Percentiles rank a stretch among this genome's conserved stretches.
These are phyloP conservation scores for Eidolon helvum DNA, from an alignment of 2,113 vertebrate species.

Conservation along the genomic window DNA sequence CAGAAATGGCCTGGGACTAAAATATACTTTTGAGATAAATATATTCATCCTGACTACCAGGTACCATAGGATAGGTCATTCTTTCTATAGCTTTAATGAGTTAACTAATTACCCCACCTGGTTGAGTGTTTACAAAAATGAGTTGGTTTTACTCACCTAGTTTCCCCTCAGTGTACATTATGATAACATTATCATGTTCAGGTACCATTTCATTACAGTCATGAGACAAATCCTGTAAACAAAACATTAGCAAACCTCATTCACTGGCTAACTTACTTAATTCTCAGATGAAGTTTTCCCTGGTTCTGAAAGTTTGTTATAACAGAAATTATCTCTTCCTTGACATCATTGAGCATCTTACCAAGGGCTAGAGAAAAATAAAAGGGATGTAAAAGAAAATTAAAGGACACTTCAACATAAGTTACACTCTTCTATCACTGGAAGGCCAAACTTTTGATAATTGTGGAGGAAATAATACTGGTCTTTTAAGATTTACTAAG, in stretches of 20 bases:
- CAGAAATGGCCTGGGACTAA: not conserved
- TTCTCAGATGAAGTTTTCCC: not conserved
- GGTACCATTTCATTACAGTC: not conserved
- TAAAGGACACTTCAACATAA: not conserved
- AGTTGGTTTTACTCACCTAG: not conserved
- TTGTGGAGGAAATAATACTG: not conserved
- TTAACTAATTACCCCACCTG: not conserved
- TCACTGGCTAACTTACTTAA: not conserved
- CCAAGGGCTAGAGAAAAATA: not conserved
- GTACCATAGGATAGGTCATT: not conserved
- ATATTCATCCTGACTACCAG: not conserved
- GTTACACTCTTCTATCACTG: rapidly evolving
- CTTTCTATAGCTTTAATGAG: not conserved
- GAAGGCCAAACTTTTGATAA: not conserved
- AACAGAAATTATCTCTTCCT: not conserved
- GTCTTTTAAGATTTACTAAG: not conserved
- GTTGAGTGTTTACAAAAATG: not conserved
- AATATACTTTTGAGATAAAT: slow-evolving; percentile 3
- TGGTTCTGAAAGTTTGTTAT: not conserved
- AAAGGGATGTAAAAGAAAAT: too few species aligned
- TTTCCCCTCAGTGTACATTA: not conserved
- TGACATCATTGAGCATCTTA: not conserved
- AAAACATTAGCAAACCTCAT: not conserved
- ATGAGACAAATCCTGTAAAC: not conserved
- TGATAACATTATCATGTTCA: not conserved